Evolutionary conservation across 2,797 vertebrate species (phyloP), one percentile per base, ranked within the genome.

Genomic region (Poeciliopsis paucimaculata): DNA sequence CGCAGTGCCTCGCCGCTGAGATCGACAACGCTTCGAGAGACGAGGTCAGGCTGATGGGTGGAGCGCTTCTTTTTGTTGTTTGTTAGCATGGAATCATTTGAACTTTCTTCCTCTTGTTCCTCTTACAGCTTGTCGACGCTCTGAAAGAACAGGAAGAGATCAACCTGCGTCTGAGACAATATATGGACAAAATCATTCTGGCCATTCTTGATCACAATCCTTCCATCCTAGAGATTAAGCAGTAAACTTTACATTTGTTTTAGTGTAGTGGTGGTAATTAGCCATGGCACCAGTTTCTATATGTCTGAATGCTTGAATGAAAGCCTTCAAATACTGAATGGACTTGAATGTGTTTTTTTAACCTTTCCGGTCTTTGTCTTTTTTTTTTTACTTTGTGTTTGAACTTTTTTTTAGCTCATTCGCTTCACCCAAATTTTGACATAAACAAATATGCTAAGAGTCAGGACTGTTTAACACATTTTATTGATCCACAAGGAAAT

Each of bases 181-280:
- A 99, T 92, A 99, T 99, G 98, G 98, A 99, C 95, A 99, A 99
- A 95, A 98, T 99, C 26, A 99, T 99, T 90, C 88, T 99, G 82
- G 96, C 97, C 90, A 99, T 99, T 86, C 95, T 99, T 51, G 98
- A 99, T 91, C 97, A 99, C 83, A 98, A 99, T 87, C 98, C 98
- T 0, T 99, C 98, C 87, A 99, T 99, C 89, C 93, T 99, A 86
- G 98, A 99, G 94, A 99, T 99, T 91, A 99, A 99, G 94, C 96
- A 94, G 79, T 99, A 95, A 96, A 84, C 77, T 1, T 31, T 28
- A 28, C 41, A 53, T 45, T 46, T 55, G 45, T 76, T 28, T 36
- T 46, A 39, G 49, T 77, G 81, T 76, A 73, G 80, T 62, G 66
- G 78, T 79, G 76, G 64, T 55, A 20, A 41, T 46, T 68, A 66